Percentiles rank a stretch among this genome's conserved stretches.
Conservation (phyloP, 2,113 vertebrate genomes). For the Epinephelus fuscoguttatus region DNA sequence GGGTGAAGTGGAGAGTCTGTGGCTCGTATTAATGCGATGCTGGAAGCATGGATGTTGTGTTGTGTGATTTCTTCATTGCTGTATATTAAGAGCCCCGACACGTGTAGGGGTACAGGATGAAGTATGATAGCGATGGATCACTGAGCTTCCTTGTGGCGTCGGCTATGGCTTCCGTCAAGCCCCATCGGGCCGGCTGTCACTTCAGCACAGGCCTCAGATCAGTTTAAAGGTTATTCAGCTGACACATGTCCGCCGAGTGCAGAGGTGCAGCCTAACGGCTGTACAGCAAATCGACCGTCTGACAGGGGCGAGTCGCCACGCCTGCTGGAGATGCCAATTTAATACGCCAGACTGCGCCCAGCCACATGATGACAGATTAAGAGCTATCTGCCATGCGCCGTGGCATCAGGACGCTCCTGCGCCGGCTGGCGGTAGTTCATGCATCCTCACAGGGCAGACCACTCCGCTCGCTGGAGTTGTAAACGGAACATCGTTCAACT, state of each 20-base stretch:
- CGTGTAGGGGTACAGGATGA: slow-evolving; percentile 34
- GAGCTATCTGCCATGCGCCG: slow-evolving; percentile 46
- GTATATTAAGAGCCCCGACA: slow-evolving; percentile 32
- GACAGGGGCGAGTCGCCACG: slow-evolving; percentile 69
- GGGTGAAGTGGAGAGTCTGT: not conserved
- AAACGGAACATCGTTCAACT: slow-evolving; percentile 19
- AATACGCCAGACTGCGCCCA: slow-evolving; percentile 41
- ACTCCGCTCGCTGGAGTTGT: slow-evolving; percentile 2
- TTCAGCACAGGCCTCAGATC: slow-evolving; percentile 69
- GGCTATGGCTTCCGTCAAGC: slow-evolving; percentile 60
- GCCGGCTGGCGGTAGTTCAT: not conserved
- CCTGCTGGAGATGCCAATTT: slow-evolving; percentile 73
- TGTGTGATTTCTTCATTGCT: slow-evolving; percentile 31
- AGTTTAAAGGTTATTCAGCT: slow-evolving; percentile 80
- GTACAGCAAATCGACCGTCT: slow-evolving; percentile 73
- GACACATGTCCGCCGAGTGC: slow-evolving; percentile 67
- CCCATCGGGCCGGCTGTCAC: slow-evolving; percentile 73
- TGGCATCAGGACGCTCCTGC: slow-evolving; percentile 20
- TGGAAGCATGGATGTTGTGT: slow-evolving; percentile 20
- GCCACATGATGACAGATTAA: slow-evolving; percentile 70
- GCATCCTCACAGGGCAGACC: not conserved
- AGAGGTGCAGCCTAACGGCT: slow-evolving; percentile 73
- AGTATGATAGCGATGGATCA: slow-evolving; percentile 66
- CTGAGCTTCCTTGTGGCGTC: slow-evolving; percentile 44
- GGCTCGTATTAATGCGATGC: slow-evolving; percentile 16